These are phyloP conservation scores for Podiceps cristatus DNA, from an alignment of 2,113 vertebrate genomes.

Conservation along the genomic window DNA sequence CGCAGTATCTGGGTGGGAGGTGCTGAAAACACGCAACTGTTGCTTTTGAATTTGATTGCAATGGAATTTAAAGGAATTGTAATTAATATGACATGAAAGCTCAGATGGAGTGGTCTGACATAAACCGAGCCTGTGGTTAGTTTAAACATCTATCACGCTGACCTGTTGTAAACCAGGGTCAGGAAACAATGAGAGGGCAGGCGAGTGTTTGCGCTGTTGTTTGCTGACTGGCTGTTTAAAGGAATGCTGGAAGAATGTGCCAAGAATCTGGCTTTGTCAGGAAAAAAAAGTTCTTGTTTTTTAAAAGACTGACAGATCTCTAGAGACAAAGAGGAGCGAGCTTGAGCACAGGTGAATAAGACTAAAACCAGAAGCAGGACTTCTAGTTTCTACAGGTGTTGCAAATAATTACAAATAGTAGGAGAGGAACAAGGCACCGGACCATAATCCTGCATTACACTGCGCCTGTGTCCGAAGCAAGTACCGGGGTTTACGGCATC, in stretches of 20 bases:
- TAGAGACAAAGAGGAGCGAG: not conserved
- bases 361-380: not conserved
- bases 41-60: not conserved
- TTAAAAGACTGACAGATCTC: not conserved
- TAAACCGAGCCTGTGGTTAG: not conserved
- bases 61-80: not conserved
- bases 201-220: slow-evolving; percentile 41
- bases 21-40: not conserved
- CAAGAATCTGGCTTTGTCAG: slow-evolving; percentile 48
- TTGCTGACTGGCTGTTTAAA: slow-evolving; percentile 56
- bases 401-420: not conserved
- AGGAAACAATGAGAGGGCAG: slow-evolving; percentile 56
- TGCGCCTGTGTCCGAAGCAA: not conserved
- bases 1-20: not conserved
- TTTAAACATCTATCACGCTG: slow-evolving; percentile 36
- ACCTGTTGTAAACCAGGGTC: slow-evolving; percentile 37
- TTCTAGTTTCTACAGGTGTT: not conserved
- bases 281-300: not conserved
- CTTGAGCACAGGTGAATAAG: not conserved
- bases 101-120: slow-evolving; percentile 16
- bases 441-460: fast-evolving
- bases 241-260: slow-evolving; percentile 58
- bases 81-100: not conserved
- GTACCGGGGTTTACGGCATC: fast-evolving
- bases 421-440: fast-evolving